A percentile compares a stretch with the other conserved stretches of the same genome.
phyloP scores from a whole-genome alignment of 2,797 vertebrate genomes.

The Lagocephalus sceleratus region DNA sequence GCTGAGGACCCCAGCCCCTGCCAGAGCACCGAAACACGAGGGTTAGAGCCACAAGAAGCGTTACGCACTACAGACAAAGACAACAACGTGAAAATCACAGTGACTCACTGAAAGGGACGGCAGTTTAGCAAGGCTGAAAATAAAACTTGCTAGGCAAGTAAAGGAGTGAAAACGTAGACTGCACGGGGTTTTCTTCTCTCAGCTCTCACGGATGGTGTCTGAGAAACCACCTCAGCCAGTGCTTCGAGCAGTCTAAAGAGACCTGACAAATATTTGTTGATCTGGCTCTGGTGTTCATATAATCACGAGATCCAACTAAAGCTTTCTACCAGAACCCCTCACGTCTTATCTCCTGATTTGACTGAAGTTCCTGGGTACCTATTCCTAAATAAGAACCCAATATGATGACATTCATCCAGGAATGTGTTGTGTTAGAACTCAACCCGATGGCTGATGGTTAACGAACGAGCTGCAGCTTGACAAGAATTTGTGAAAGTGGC shows the following conservation, averaged over 20 bases:
- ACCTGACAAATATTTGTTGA: slow-evolving; percentile 9
- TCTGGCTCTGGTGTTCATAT: neutral
- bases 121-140: no score
- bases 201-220: neutral
- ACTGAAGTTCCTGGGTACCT: neutral
- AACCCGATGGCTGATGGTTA: neutral
- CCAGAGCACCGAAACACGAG: neutral
- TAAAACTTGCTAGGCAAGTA: no score
- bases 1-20: slow-evolving; percentile 25
- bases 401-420: neutral
- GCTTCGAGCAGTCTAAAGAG: neutral
- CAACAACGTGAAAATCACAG: no score
- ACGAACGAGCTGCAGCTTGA: slow-evolving; percentile 40
- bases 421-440: neutral
- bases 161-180: no score
- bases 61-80: no score
- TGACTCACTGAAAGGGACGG: no score
- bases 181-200: neutral
- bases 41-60: no score
- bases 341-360: neutral
- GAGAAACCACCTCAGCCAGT: neutral
- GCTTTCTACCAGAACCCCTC: neutral
- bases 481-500: neutral
- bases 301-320: neutral
- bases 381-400: neutral